These are phyloP conservation scores for Poliocrania exsul DNA, from an alignment of 2,797 vertebrate species.

Conservation along the genomic window DNA sequence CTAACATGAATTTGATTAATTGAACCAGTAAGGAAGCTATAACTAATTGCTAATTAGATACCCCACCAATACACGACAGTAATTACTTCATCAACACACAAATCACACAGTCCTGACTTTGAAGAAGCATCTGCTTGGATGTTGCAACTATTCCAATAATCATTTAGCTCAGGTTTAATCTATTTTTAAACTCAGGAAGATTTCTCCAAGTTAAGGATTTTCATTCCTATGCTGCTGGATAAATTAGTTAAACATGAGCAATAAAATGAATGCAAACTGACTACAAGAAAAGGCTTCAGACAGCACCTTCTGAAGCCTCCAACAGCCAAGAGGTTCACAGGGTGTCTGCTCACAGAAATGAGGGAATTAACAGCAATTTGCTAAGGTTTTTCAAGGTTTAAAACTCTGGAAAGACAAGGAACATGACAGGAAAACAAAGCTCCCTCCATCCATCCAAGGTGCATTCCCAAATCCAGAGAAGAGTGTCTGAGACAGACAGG, in stretches of 20 bases:
- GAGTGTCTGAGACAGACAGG: background rate
- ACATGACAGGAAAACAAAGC: background rate
- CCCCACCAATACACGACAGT: slow-evolving; percentile 22
- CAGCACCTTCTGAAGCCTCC: background rate
- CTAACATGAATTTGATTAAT: slow-evolving; percentile 63
- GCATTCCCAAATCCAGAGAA: background rate
- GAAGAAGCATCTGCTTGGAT: slow-evolving; percentile 24
- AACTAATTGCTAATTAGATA: slow-evolving; percentile 56
- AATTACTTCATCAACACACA: slow-evolving; percentile 62
- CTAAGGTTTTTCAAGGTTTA: background rate
- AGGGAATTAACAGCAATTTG: background rate
- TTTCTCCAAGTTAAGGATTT: background rate
- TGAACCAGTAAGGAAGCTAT: slow-evolving; percentile 46
- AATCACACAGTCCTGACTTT: slow-evolving; percentile 32
- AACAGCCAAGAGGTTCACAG: background rate
- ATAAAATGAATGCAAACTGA: background rate
- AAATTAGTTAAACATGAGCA: background rate
- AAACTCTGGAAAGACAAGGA: background rate
- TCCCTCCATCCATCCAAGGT: background rate
- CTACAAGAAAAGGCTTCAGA: background rate
- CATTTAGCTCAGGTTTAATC: background rate
- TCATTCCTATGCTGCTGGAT: background rate
- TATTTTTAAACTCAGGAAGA: slow-evolving; percentile 13
- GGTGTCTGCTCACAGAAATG: background rate
- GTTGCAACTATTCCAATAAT: slow-evolving; percentile 27